These are phyloP conservation scores for Rhagologus leucostigma DNA, from an alignment of 2,113 vertebrate species.

Conservation along the genomic window DNA sequence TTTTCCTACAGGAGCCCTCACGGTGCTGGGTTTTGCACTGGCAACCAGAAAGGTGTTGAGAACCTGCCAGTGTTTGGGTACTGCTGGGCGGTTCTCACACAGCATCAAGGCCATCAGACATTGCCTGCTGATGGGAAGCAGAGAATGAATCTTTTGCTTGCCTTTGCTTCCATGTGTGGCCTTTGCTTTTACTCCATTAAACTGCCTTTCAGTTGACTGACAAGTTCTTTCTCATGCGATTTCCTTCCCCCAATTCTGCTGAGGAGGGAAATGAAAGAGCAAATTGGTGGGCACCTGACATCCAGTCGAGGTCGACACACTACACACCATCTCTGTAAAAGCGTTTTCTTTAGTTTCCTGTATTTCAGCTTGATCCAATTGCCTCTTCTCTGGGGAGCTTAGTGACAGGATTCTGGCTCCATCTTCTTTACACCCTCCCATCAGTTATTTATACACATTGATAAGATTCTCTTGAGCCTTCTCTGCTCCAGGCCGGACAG, in stretches of 20 bases:
- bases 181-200: not conserved
- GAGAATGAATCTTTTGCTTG: not conserved
- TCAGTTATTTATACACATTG: not conserved
- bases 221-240: not conserved
- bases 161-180: not conserved
- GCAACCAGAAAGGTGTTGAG: not conserved
- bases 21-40: not conserved
- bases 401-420: not conserved
- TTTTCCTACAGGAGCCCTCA: not conserved
- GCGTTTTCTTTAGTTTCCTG: not conserved
- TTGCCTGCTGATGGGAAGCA: not conserved
- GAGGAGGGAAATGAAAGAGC: not conserved
- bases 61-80: not conserved
- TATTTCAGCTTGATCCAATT: not conserved
- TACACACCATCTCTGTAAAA: not conserved
- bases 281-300: not conserved
- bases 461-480: not conserved
- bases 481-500: not conserved
- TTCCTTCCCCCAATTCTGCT: not conserved
- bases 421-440: not conserved
- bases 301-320: too few relatives aligned
- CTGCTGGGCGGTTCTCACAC: not conserved
- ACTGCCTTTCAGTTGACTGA: not conserved
- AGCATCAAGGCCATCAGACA: not conserved
- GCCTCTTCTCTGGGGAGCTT: not conserved